Evolutionary conservation across 2,113 vertebrate species (phyloP), one percentile per base, ranked within the genome.

Genomic region (Cyphomyrus discorhynchus): DNA sequence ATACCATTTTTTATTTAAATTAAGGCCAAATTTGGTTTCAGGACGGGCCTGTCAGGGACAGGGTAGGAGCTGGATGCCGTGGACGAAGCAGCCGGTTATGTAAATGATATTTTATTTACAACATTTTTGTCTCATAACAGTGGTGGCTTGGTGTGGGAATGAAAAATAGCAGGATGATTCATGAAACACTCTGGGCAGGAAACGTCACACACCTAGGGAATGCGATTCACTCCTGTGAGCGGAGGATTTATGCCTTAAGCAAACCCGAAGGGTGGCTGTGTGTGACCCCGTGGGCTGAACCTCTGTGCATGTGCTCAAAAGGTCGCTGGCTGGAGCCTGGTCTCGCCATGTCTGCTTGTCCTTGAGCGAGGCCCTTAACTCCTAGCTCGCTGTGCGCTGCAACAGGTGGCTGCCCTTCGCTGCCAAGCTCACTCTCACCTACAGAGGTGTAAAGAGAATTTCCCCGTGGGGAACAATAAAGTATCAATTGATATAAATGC

Each of bases 91-190:
- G 31, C 13, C n/a, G 35, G 74, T 42, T 80, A 80, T 80, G 35
- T 80, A 80, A 80, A 80, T 80, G 74, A 80, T 80, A 19, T 80
- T 42, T 80, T 42, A 80, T 80, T 42, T 80, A 80, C 74, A 80
- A 19, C 31, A 17, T 80, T 80, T 42, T 42, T 80, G 35, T 80
- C 35, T 80, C 15, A 80, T 39, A 87, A 87, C 50, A 53, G 5
- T 35, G 15, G 46, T 35, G 27, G 17, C 15, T 35, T 87, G 47
- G 27, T 87, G 7, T 31, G 85, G n/a, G n/a, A 53, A 52, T 87
- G 85, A n/a, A 56, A 53, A 87, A 87, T 47, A 56, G 50, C 10
- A 87, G 11, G 1, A 19, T 87, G 49, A 87, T 53, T 87, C 85
- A 87, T 35, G 19, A 87, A 50, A 42, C 27, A 56, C 17, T 27